A percentile compares a stretch with the other conserved stretches of the same genome.
Conservation (phyloP, 2,888 invertebrate species). For the Flexamia atlantica region DNA sequence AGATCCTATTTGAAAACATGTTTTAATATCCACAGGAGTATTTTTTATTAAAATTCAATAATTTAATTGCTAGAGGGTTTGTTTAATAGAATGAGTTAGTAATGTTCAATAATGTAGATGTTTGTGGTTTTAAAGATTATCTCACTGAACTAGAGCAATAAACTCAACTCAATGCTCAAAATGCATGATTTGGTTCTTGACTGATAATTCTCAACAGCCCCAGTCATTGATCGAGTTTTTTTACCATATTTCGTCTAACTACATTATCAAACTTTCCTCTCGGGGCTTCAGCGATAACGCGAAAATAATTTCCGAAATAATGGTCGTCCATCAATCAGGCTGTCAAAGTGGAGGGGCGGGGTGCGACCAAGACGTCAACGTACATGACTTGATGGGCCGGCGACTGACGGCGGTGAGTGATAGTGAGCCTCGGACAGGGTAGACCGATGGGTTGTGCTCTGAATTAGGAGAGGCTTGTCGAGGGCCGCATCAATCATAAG, state of each 20-base stretch:
- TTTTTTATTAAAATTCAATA: no score
- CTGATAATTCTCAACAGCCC: no score
- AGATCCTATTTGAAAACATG: no score
- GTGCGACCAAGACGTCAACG: slow-evolving; percentile 18
- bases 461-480: slow-evolving; percentile 38
- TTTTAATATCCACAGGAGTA: no score
- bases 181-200: no score
- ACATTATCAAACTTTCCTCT: not conserved
- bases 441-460: slow-evolving; percentile 16
- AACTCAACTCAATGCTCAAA: no score
- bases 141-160: no score
- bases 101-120: no score
- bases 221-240: no score
- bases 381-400: slow-evolving; percentile 1
- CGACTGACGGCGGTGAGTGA: slow-evolving; percentile 1
- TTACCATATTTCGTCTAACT: not conserved
- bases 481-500: slow-evolving; percentile 38
- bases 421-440: slow-evolving; percentile 21
- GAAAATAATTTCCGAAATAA: slow-evolving; percentile 16
- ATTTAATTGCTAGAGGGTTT: no score
- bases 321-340: not conserved
- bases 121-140: no score
- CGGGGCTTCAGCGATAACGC: not conserved
- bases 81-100: no score
- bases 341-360: not conserved